These are phyloP conservation scores for Xenopus laevis DNA, from an alignment of 2,113 vertebrate genomes.

Conservation along the genomic window DNA sequence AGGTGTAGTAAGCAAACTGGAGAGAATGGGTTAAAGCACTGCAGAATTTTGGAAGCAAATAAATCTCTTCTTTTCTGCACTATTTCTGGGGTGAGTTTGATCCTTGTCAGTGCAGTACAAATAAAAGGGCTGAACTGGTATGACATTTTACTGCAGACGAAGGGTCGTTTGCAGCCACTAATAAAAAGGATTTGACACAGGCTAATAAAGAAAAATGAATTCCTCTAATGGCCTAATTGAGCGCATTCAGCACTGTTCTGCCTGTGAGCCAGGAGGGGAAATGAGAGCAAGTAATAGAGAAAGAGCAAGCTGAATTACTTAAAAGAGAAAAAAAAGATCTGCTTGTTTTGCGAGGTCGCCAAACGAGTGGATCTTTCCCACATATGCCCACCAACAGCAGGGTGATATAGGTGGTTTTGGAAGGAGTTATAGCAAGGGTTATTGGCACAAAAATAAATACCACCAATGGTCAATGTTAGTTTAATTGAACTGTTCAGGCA, in stretches of 20 bases:
- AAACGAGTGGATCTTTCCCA: slow-evolving; percentile 12
- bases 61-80: slow-evolving; percentile 20
- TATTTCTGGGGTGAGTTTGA: slow-evolving; percentile 55
- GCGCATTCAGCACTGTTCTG: slow-evolving; percentile 63
- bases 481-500: too few relatives aligned
- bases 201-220: slow-evolving; percentile 79
- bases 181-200: slow-evolving; percentile 74
- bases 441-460: too few relatives aligned
- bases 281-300: background rate
- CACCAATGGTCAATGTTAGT: too few relatives aligned
- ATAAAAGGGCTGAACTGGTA: slow-evolving; percentile 64
- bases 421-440: too few relatives aligned
- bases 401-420: too few relatives aligned
- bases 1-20: background rate
- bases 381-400: background rate
- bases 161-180: slow-evolving; percentile 70
- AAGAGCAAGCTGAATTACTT: background rate
- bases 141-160: slow-evolving; percentile 75
- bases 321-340: background rate
- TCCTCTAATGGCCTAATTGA: slow-evolving; percentile 72
- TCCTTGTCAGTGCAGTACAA: slow-evolving; percentile 64
- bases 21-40: background rate
- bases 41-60: slow-evolving; percentile 29
- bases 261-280: slow-evolving; percentile 46
- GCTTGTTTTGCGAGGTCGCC: slow-evolving; percentile 15